phyloP scores from a whole-genome alignment of 2,797 vertebrate genomes.

The Halcyon smyrnensis region DNA sequence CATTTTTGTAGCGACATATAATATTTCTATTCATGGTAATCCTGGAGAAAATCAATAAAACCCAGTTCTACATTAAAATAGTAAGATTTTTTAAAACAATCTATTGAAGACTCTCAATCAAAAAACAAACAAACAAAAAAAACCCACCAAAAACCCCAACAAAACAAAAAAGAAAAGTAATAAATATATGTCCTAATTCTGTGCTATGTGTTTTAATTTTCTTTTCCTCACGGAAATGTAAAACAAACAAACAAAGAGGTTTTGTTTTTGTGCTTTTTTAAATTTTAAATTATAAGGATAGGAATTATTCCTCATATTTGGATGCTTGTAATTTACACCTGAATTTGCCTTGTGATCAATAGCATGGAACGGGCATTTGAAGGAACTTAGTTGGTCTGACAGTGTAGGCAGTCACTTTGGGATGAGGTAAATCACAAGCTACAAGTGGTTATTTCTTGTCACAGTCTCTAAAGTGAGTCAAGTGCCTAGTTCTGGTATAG shows the following conservation, averaged over 20 bases:
- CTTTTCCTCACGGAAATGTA: not conserved
- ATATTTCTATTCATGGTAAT: not conserved
- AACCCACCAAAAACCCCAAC: too few relatives aligned
- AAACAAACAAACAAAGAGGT: too few relatives aligned
- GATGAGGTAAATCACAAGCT: not conserved
- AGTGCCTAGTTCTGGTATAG: not conserved
- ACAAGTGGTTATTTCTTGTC: not conserved
- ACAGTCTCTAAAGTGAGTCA: not conserved
- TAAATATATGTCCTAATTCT: accelerated
- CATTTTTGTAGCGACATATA: not conserved
- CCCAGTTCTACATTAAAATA: accelerated
- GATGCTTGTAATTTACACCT: not conserved
- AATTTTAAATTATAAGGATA: too few relatives aligned
- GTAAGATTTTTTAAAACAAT: not conserved
- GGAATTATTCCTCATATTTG: not conserved
- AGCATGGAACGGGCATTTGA: not conserved
- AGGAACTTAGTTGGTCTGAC: not conserved
- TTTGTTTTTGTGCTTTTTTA: too few relatives aligned
- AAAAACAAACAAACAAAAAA: too few relatives aligned
- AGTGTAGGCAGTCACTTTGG: not conserved
- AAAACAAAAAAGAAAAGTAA: too few relatives aligned
- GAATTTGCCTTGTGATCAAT: not conserved
- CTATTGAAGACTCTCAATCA: accelerated
- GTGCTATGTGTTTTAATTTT: not conserved
- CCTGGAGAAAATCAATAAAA: not conserved